Evolutionary conservation across 2,888 invertebrate genomes (phyloP), one percentile per base, ranked within the genome.

Genomic region (Synanthedon tipuliformis): DNA sequence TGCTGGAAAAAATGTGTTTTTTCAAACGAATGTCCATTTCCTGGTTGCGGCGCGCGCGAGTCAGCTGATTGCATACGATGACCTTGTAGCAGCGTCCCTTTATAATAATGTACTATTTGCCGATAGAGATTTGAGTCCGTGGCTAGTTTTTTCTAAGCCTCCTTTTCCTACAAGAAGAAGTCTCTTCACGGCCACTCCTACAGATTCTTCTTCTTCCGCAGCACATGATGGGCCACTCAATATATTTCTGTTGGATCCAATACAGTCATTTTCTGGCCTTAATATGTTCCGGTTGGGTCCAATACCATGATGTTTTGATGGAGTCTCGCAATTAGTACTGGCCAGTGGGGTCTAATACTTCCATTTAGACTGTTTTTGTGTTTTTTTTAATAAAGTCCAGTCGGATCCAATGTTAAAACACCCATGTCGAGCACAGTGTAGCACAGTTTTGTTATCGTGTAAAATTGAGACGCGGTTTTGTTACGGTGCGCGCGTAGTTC

Each of bases 61-160:
- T 81, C 85, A 86, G 85, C 85, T 86, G 85, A 79, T 78, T 71
- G 75, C 77, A 78, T 78, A 70, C 78, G 71, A 73, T 77, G 81
- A 81, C 84, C 81, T 83, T 81, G 81, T 68, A 66, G 65, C 67
- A 67, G 71, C 70, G 71, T 76, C 77, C 73, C 75, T 65, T 69
- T 63, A 62, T 65, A 69, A 72, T 66, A 81, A 83, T 83, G 73
- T 83, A 83, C 81, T 81, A 67, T 61, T 70, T 66, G 73, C 69
- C 62, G 60, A 63, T 64, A 67, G 15, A 13, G 63, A 56, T 57
- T 58, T 56, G 58, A 10, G 61, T 58, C 48, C 45, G 15, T 12
- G 45, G 49, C 5, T 49, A 18, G 8, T 15, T 49, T 49, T 54
- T 48, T 55, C 55, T 58, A 63, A 78, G 69, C 83, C 87, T 86